A percentile compares a stretch with the other conserved stretches of the same genome.
These are phyloP conservation scores for Diloba caeruleocephala DNA, from an alignment of 2,888 invertebrate genomes.

Conservation along the genomic window DNA sequence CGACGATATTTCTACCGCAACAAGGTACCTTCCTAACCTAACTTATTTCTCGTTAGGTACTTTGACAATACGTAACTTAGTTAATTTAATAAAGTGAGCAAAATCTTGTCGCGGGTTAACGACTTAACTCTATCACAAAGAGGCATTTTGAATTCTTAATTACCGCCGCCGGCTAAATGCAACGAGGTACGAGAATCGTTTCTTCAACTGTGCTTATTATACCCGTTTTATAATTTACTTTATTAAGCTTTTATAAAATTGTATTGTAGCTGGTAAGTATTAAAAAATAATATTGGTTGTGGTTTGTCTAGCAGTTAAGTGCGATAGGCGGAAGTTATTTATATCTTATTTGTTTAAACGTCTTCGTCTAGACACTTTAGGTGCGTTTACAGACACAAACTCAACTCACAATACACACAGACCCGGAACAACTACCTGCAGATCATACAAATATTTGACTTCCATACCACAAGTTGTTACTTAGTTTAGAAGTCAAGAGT, in stretches of 20 bases:
- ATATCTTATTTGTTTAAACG: no score
- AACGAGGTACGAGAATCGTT: conserved; percentile 72
- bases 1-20: conserved; percentile 35
- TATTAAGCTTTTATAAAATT: conserved; percentile 54
- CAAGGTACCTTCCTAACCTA: conserved; percentile 30
- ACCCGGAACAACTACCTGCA: no score
- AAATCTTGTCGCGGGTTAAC: conserved; percentile 71
- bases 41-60: conserved; percentile 58
- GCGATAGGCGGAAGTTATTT: no score
- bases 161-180: conserved; percentile 80
- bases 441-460: no score
- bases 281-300: not conserved
- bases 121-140: conserved; percentile 78
- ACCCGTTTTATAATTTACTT: conserved; percentile 59
- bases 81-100: conserved; percentile 67
- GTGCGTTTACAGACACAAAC: no score
- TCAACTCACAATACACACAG: no score
- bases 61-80: conserved; percentile 59
- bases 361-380: no score
- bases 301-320: not conserved
- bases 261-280: conserved; percentile 8
- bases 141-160: conserved; percentile 84
- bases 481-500: no score
- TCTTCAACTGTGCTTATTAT: conserved; percentile 58
- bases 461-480: no score